Evolutionary conservation across 2,888 invertebrate genomes (phyloP).

Genomic region (Ectobius pallidus): DNA sequence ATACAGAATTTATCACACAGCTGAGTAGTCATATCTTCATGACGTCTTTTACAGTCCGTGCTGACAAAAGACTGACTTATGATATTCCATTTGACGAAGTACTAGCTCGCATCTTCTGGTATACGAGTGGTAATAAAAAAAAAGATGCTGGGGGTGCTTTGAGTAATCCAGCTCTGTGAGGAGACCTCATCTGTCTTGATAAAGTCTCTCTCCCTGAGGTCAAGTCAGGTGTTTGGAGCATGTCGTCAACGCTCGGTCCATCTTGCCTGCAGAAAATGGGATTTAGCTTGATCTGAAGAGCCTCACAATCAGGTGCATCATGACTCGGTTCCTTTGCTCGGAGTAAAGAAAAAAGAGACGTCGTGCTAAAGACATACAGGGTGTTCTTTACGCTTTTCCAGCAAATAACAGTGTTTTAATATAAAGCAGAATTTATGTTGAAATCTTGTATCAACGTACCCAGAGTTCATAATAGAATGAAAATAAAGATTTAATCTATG

Average conservation of each 20-base stretch:
- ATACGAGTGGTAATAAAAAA: neutral
- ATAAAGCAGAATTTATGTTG: no score
- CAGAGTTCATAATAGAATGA: no score
- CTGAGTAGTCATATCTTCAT: no score
- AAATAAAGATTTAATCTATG: no score
- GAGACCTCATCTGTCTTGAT: constrained; percentile 14
- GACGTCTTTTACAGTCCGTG: no score
- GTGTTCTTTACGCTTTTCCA: no score
- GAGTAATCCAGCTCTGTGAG: neutral
- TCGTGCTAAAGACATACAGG: no score
- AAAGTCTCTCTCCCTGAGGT: neutral
- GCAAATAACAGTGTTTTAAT: no score
- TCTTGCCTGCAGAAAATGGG: neutral
- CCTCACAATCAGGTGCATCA: neutral
- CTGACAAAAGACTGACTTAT: neutral
- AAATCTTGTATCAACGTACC: no score
- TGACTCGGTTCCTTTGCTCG: neutral
- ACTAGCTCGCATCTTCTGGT: neutral
- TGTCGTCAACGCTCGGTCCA: neutral
- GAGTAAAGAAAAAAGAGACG: no score
- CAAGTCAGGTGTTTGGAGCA: constrained; percentile 7
- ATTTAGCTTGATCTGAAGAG: neutral
- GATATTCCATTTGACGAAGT: neutral
- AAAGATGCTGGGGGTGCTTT: neutral
- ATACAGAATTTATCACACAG: no score